Conservation (phyloP, 2,113 vertebrate genomes). For the Cochlearius cochlearius region DNA sequence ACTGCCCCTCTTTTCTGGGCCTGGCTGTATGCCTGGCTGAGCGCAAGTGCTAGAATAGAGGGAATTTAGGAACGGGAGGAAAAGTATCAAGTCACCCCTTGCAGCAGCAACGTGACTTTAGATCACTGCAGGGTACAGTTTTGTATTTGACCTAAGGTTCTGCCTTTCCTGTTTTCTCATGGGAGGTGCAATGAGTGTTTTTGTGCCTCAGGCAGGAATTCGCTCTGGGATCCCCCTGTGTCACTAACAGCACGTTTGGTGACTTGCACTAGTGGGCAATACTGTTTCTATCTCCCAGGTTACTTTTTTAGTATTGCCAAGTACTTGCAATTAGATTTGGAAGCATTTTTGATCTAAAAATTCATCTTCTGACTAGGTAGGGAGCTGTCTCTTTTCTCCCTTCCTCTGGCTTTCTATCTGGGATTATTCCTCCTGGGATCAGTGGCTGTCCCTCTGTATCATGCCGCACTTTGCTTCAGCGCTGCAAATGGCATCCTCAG, state of each 20-base stretch:
- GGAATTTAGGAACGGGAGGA: neutral
- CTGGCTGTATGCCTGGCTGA: neutral
- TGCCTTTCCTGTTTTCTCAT: neutral
- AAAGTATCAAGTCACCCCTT: neutral
- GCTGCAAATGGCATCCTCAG: neutral
- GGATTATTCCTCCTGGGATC: neutral
- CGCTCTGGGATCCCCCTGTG: neutral
- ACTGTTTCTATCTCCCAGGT: neutral
- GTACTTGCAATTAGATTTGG: neutral
- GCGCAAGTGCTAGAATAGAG: neutral
- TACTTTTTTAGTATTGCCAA: neutral
- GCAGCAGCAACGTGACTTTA: neutral
- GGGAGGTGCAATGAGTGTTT: neutral
- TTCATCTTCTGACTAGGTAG: neutral
- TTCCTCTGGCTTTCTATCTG: neutral
- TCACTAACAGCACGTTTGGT: fast-evolving
- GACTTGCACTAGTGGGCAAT: neutral
- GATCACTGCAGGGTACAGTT: neutral
- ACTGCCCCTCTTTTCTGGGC: neutral
- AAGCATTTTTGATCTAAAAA: neutral
- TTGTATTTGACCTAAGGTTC: neutral
- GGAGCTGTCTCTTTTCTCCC: neutral
- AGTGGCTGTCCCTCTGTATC: neutral
- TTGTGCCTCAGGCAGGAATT: neutral
- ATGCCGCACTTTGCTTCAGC: neutral